phyloP scores from a whole-genome alignment of 1,140 invertebrate species.

The Nylanderia fulva region DNA sequence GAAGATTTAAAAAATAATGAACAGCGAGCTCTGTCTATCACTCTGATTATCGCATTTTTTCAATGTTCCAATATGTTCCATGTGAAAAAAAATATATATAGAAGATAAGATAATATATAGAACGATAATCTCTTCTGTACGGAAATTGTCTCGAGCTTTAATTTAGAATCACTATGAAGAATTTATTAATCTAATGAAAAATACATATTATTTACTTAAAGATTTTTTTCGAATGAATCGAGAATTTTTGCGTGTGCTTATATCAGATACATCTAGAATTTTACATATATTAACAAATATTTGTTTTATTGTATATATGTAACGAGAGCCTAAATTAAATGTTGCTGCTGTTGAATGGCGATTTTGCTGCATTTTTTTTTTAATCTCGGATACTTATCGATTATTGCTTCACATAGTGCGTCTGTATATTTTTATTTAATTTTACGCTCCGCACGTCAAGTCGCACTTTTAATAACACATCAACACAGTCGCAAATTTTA shows the following conservation, averaged over 20 bases:
- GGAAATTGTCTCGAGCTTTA: background rate
- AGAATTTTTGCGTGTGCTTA: background rate
- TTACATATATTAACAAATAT: slow-evolving; percentile 13
- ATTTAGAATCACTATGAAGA: background rate
- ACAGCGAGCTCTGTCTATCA: background rate
- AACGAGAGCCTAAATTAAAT: background rate
- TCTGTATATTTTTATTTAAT: slow-evolving; percentile 49
- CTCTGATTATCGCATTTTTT: background rate
- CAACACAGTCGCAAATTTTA: slow-evolving; percentile 23
- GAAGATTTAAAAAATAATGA: background rate
- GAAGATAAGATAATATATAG: background rate
- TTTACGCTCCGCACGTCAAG: slow-evolving; percentile 64
- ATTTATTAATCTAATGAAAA: background rate
- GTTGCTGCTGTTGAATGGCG: slow-evolving; percentile 39
- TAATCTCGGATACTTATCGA: slow-evolving; percentile 37
- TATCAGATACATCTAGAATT: background rate
- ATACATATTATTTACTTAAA: background rate
- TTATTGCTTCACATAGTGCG: slow-evolving; percentile 35
- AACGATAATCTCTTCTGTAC: background rate
- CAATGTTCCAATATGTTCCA: background rate
- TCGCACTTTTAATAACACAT: slow-evolving; percentile 48
- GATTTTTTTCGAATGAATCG: background rate
- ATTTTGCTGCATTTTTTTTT: slow-evolving; percentile 55
- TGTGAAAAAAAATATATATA: background rate
- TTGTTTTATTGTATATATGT: slow-evolving; percentile 27